These are phyloP conservation scores for Apoda limacodes DNA, from an alignment of 2,888 invertebrate genomes.

Conservation along the genomic window DNA sequence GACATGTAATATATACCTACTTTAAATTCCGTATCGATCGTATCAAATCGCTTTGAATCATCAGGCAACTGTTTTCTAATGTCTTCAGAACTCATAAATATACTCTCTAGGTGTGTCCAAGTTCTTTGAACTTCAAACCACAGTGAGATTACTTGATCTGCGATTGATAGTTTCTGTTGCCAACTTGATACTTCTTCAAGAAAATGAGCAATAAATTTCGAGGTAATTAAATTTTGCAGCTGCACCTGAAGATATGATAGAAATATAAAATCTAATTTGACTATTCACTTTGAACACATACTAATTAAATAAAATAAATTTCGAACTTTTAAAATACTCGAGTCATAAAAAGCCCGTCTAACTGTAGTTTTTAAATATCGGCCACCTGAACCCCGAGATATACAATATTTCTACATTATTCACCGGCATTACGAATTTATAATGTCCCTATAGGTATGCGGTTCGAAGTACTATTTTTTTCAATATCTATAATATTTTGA, in stretches of 20 bases:
- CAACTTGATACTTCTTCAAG: conserved; percentile 93
- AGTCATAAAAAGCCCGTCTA: no score
- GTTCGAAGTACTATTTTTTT: no score
- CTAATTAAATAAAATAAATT: no score
- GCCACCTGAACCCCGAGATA: no score
- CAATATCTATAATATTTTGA: no score
- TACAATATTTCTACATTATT: no score
- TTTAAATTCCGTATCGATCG: conserved; percentile 92
- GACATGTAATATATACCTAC: conserved; percentile 35
- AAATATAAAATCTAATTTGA: conserved; percentile 1
- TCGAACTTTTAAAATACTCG: no score
- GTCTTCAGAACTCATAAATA: conserved; percentile 98
- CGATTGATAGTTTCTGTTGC: conserved; percentile 92
- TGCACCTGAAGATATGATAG: conserved; percentile 73
- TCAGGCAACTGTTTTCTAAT: conserved; percentile 94
- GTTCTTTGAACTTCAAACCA: conserved; percentile 98
- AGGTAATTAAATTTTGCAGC: conserved; percentile 95
- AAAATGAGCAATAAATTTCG: conserved; percentile 97
- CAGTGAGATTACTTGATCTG: conserved; percentile 92
- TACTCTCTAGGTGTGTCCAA: conserved; percentile 97
- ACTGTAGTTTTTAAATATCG: no score
- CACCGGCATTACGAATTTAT: no score
- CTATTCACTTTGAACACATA: no score
- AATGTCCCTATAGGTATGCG: no score
- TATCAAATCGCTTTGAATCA: conserved; percentile 92